Evolutionary conservation across 2,113 vertebrate genomes (phyloP), one percentile per base, ranked within the genome.

Genomic region (Tetrax tetrax): DNA sequence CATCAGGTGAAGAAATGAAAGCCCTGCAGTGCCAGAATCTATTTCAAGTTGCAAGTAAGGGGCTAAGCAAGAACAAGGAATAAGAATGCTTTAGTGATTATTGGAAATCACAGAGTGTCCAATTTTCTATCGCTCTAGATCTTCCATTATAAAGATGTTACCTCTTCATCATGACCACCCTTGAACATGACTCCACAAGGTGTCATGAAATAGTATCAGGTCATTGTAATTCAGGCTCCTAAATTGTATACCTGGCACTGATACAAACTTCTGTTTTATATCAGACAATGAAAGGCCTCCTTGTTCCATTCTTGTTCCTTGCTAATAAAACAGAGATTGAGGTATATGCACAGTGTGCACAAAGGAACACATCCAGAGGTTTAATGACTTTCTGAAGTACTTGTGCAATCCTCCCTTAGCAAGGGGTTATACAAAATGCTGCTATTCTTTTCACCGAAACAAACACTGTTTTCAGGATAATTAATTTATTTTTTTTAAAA

Each of bases 381-480:
- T 76, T 96, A 93, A 90, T 35, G 66, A 70, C 48, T 84, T 93
- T 90, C 74, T 65, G 47, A 92, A 94, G 27, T 28, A 56, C 31
- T 82, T 87, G 47, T 69, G 33, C 28, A 92, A 61, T 80, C 43
- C 27, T 94, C 28, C 53, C 65, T 81, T 81, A 65, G 45, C 15
- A 72, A 79, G 33, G 15, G 6, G n/a, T 83, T 93, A 81, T 35
- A 83, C 24, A 94, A 82, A 93, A 76, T 38, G 43, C 41, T 83
- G 33, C 19, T 84, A 8, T 71, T 81, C 28, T 92, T 93, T 60
- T 50, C 68, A 89, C 25, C 35, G 29, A 92, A 95, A 96, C 31
- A 78, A 89, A 79, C 38, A 85, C 5, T 35, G 51, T 41, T 90
- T 92, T 86, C 65, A 77, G 69, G 69, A 85, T 61, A 96, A 96